These are phyloP conservation scores for Conus betulinus DNA, from an alignment of 1,140 invertebrate species.

Conservation along the genomic window DNA sequence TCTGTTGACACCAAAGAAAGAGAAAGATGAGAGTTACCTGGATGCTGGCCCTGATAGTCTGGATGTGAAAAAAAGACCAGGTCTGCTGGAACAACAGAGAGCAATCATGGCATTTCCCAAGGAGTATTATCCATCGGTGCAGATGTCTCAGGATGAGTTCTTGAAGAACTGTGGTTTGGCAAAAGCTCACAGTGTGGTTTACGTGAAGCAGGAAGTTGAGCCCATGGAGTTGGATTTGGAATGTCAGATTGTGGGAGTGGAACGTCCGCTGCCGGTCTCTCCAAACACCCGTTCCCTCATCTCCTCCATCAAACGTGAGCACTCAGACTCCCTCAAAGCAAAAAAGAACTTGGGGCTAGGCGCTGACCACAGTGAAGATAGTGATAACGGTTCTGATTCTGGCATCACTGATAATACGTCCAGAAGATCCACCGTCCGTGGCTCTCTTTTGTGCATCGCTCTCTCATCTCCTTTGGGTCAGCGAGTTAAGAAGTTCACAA, in stretches of 20 bases:
- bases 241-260: conserved; percentile 65
- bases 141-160: conserved; percentile 36
- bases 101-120: background rate
- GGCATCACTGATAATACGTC: conserved; percentile 31
- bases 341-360: conserved; percentile 44
- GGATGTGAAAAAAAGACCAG: background rate
- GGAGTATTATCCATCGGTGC: background rate
- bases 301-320: conserved; percentile 61
- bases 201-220: conserved; percentile 44
- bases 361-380: conserved; percentile 44
- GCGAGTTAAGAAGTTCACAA: conserved; percentile 60
- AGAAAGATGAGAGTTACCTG: background rate
- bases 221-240: conserved; percentile 57
- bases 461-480: conserved; percentile 60
- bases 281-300: conserved; percentile 62
- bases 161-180: conserved; percentile 31
- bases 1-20: background rate
- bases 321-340: conserved; percentile 34
- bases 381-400: conserved; percentile 42
- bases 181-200: conserved; percentile 32
- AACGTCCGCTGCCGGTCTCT: conserved; percentile 41
- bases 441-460: conserved; percentile 56
- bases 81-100: background rate
- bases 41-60: background rate
- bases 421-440: conserved; percentile 38